Evolutionary conservation across 2,888 invertebrate genomes (phyloP).

Genomic region (Lithophane leautieri): DNA sequence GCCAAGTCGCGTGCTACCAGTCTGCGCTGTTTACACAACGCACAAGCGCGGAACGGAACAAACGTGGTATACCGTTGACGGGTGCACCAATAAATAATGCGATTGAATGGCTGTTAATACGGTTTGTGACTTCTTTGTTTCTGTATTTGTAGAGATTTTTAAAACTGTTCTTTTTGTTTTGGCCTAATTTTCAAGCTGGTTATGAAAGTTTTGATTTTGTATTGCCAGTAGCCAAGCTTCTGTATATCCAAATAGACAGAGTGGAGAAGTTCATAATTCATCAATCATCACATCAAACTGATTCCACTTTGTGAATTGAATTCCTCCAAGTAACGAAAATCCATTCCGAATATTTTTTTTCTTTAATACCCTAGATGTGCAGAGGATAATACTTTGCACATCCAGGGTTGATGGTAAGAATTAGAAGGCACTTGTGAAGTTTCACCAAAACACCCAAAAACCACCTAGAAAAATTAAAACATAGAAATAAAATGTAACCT

Average conservation of each 20-base stretch:
- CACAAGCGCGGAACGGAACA: slow-evolving; percentile 54
- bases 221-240: background rate
- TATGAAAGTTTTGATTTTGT: background rate
- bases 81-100: slow-evolving; percentile 49
- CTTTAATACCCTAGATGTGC: too few relatives aligned
- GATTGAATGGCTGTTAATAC: slow-evolving; percentile 31
- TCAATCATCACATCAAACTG: background rate
- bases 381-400: too few relatives aligned
- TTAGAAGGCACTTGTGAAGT: background rate
- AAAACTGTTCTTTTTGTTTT: slow-evolving; percentile 14
- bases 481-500: background rate
- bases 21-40: slow-evolving; percentile 51
- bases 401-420: too few relatives aligned
- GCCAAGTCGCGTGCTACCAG: slow-evolving; percentile 57
- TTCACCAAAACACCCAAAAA: background rate
- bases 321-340: background rate
- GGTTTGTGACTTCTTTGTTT: slow-evolving; percentile 29
- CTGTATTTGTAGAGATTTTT: slow-evolving; percentile 4
- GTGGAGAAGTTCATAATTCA: background rate
- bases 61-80: slow-evolving; percentile 43
- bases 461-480: background rate
- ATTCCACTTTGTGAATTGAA: background rate
- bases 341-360: background rate
- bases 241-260: too few relatives aligned
- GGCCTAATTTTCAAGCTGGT: background rate